phyloP scores from a whole-genome alignment of 1,140 invertebrate genomes.

The Bicyclus anynana region DNA sequence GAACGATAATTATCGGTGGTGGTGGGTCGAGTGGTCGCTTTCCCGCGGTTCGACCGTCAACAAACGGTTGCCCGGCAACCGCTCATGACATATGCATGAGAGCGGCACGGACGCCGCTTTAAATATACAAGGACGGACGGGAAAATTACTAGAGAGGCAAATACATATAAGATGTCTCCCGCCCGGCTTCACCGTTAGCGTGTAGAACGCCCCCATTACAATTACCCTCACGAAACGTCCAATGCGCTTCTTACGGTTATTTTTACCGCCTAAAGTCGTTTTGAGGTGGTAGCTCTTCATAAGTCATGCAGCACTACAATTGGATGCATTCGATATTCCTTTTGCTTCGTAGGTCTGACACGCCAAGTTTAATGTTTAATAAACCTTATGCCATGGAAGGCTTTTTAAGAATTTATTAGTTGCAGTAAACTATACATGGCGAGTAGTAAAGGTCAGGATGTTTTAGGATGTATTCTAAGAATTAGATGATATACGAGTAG shows the following conservation, averaged over 20 bases:
- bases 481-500: background rate
- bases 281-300: conserved; percentile 21
- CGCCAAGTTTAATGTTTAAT: conserved; percentile 35
- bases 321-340: conserved; percentile 58
- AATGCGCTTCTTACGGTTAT: conserved; percentile 55
- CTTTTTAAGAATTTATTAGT: background rate
- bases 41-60: conserved; percentile 69
- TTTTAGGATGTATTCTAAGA: background rate
- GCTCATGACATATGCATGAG: conserved; percentile 76
- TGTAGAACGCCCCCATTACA: conserved; percentile 62
- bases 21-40: conserved; percentile 53
- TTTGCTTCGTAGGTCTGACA: conserved; percentile 45
- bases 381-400: conserved; percentile 1
- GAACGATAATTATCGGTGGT: conserved; percentile 71
- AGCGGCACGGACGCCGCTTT: conserved; percentile 58
- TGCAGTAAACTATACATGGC: background rate
- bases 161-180: conserved; percentile 68
- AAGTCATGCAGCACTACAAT: conserved; percentile 60
- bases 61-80: conserved; percentile 73
- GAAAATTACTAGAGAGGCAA: conserved; percentile 70
- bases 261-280: conserved; percentile 47
- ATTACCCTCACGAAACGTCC: conserved; percentile 69
- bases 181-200: conserved; percentile 45
- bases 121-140: conserved; percentile 70
- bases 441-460: background rate